Conservation (phyloP, 2,113 vertebrate species). For the Leptocoma aspasia region DNA sequence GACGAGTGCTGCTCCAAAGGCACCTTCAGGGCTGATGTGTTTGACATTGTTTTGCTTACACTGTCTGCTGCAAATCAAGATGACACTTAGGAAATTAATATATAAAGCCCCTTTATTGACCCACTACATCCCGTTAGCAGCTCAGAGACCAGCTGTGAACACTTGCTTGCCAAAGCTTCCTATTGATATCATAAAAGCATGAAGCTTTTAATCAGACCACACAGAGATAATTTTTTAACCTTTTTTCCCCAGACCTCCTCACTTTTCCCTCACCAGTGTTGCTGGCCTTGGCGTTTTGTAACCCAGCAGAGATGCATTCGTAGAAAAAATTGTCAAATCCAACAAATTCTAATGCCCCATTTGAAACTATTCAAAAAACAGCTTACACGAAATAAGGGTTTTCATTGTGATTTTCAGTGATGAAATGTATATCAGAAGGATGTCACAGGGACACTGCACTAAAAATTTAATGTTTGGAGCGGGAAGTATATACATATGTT, state of each 20-base stretch:
- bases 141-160: conserved; percentile 28
- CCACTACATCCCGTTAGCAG: not conserved
- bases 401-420: not conserved
- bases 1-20: not conserved
- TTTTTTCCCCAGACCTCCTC: not conserved
- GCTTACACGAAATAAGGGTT: not conserved
- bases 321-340: not conserved
- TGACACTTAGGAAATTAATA: conserved; percentile 9
- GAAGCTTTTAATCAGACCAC: not conserved
- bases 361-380: not conserved
- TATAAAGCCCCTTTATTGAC: conserved; percentile 11
- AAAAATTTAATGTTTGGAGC: not conserved
- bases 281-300: not conserved
- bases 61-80: conserved; percentile 20
- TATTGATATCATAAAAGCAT: not conserved
- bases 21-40: not conserved
- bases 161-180: not conserved
- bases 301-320: not conserved
- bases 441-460: not conserved
- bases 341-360: not conserved
- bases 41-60: conserved; percentile 12
- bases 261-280: not conserved
- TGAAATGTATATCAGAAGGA: not conserved
- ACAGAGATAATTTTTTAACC: not conserved
- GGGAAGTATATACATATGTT: not conserved